Evolutionary conservation across 2,888 invertebrate species (phyloP), one percentile per base, ranked within the genome.

Genomic region (Axea sp.): DNA sequence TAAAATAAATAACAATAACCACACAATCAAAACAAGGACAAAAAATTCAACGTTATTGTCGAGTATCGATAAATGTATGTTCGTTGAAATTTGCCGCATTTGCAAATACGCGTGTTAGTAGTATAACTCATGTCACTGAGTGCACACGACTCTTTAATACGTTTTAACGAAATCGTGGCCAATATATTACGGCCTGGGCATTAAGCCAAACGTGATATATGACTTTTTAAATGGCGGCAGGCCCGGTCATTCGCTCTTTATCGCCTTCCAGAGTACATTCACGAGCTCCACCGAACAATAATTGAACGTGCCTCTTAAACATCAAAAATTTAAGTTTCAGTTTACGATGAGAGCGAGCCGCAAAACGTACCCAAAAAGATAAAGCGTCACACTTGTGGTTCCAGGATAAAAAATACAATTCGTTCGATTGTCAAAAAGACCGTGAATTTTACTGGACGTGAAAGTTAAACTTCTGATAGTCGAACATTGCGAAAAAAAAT

Each of bases 201-300:
- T 78, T 73, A 60, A 72, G 67, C 47, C 73, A 69, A 64, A 76
- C 71, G 72, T 78, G 81, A 82, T 76, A 80, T 82, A 82, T 76
- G 78, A 76, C 77, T 77, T 77, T 77, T 82, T 81, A 80, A 82
- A 81, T 78, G 78, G 73, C 76, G 77, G 76, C 78, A 77, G 75
- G 73, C 65, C 67, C 65, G 74, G 77, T 77, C 79, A 65, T 79
- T 78, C 49, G 74, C 76, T 73, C 76, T 78, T 81, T 77, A 81
- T 78, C 78, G 76, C 73, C 45, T 60, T 64, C 51, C 69, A 62
- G 67, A 47, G 55, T 35, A 59, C 75, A 69, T 77, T 71, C 76
- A 55, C 73, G 71, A 76, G 74, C 11, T 5, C 65, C 2, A 55
- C 76, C 72, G 76, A 77, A 77, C 80, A 81, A 78, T 80, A 82